Conservation (phyloP, 2,113 vertebrate genomes). For the Dascyllus trimaculatus region DNA sequence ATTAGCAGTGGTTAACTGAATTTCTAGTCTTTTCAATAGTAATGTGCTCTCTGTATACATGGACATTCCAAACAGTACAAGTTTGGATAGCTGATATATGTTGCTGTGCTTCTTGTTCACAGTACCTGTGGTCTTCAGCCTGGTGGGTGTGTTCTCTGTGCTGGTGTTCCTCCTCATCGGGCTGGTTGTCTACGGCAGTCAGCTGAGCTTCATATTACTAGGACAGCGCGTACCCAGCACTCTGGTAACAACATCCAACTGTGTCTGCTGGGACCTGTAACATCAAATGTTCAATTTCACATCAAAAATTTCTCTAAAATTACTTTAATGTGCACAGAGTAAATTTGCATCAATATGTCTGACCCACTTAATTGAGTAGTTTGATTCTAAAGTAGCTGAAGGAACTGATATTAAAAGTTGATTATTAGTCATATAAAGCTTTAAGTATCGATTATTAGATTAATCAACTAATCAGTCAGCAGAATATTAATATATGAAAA, state of each 20-base stretch:
- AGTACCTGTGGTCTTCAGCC: conserved; percentile 42
- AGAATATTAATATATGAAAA: no score
- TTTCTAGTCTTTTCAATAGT: no score
- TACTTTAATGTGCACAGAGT: no score
- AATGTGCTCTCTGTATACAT: not conserved
- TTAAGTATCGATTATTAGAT: no score
- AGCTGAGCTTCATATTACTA: not conserved
- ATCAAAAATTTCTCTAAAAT: not conserved
- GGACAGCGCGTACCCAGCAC: not conserved
- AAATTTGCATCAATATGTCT: no score
- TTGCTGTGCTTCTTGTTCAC: conserved; percentile 2
- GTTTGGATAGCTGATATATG: not conserved
- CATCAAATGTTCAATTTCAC: not conserved
- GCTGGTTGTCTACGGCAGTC: not conserved
- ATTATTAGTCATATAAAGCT: no score
- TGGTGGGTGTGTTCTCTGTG: conserved; percentile 30
- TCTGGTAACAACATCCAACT: conserved; percentile 29
- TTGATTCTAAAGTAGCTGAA: no score
- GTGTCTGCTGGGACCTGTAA: not conserved
- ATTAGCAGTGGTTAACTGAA: no score
- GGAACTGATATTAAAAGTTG: no score
- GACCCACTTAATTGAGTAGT: no score
- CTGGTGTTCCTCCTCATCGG: conserved; percentile 29
- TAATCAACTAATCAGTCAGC: no score
- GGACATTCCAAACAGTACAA: not conserved